These are phyloP conservation scores for Syngnathus scovelli DNA, from an alignment of 2,113 vertebrate species.

Conservation along the genomic window DNA sequence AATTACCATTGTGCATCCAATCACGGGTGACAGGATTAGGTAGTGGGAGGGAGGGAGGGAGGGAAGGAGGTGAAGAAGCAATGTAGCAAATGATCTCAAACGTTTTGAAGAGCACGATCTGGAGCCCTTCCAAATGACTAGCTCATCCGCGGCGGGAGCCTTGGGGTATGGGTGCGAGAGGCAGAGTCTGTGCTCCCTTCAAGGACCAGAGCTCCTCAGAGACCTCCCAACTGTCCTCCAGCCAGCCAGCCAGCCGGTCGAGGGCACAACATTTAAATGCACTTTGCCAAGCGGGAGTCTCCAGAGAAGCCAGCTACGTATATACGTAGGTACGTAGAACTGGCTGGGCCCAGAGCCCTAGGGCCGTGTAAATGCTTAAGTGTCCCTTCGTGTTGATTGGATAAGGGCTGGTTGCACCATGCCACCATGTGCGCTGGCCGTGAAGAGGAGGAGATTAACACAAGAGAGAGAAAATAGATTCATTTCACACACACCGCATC, in stretches of 20 bases:
- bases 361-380: constrained; percentile 48
- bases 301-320: constrained; percentile 20
- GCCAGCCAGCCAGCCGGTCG: not conserved
- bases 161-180: constrained; percentile 36
- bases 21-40: constrained; percentile 27
- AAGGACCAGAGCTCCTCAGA: constrained; percentile 35
- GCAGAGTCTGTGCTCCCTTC: constrained; percentile 38
- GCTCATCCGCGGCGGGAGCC: constrained; percentile 51
- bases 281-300: constrained; percentile 28
- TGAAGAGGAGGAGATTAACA: constrained; percentile 5
- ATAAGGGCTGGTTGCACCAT: constrained; percentile 65
- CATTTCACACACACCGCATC: too few relatives aligned
- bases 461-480: constrained; percentile 5
- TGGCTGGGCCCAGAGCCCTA: constrained; percentile 39
- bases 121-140: constrained; percentile 70
- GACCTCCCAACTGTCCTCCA: constrained; percentile 13
- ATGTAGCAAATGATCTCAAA: constrained; percentile 59
- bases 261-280: not conserved
- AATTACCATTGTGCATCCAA: constrained; percentile 12
- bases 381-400: constrained; percentile 59
- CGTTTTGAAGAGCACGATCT: constrained; percentile 70
- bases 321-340: constrained; percentile 43
- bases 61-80: constrained; percentile 20
- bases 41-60: constrained; percentile 7
- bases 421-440: constrained; percentile 9